A percentile compares a stretch with the other conserved stretches of the same genome.
Conservation (phyloP, 2,113 vertebrate species). For the Baryphthengus martii region DNA sequence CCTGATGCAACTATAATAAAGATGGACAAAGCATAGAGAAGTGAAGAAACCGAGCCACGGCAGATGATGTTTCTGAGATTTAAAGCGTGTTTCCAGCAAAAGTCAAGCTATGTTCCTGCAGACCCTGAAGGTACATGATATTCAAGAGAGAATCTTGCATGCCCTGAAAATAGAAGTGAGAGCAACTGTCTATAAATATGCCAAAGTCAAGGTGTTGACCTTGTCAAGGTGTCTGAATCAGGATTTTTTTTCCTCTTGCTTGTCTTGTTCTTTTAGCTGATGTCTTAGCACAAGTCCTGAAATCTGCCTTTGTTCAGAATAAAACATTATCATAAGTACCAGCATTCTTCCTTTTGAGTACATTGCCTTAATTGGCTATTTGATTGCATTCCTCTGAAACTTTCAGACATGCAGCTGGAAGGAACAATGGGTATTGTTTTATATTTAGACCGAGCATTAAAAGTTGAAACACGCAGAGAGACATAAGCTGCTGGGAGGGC, state of each 20-base stretch:
- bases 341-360: neutral
- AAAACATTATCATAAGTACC: neutral
- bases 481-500: neutral
- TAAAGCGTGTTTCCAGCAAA: neutral
- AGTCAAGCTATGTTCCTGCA: neutral
- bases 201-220: fast-evolving
- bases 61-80: neutral
- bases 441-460: neutral
- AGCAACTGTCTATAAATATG: neutral
- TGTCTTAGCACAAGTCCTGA: neutral
- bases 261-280: neutral
- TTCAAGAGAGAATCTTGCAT: neutral
- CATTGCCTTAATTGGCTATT: constrained; percentile 29
- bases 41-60: neutral
- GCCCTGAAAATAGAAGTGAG: neutral
- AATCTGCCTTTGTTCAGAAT: neutral
- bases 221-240: neutral
- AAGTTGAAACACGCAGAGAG: neutral
- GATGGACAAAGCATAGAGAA: neutral
- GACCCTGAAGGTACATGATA: fast-evolving
- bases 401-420: neutral
- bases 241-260: neutral
- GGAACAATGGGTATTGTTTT: constrained; percentile 33
- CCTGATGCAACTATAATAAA: neutral
- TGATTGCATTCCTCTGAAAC: neutral